Evolutionary conservation across 2,888 invertebrate species (phyloP).

Genomic region (Agonopterix subpropinquella): DNA sequence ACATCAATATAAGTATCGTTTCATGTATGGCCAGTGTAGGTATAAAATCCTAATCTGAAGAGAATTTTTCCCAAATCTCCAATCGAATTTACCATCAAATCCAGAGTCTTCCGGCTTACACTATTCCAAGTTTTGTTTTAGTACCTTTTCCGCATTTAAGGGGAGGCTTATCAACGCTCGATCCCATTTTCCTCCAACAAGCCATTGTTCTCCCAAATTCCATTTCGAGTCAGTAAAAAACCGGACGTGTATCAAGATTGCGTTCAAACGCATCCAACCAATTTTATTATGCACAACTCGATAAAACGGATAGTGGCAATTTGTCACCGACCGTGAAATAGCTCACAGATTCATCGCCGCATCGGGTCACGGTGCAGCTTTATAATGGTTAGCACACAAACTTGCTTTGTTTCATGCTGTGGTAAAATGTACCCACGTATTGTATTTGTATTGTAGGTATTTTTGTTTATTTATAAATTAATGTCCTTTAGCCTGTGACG

Average conservation of each 20-base stretch:
- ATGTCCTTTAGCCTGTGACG: too few species aligned
- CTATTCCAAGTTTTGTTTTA: too few species aligned
- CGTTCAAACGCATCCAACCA: constrained; percentile 10
- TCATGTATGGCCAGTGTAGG: too few species aligned
- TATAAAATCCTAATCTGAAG: too few species aligned
- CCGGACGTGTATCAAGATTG: constrained; percentile 13
- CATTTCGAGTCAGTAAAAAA: constrained; percentile 3
- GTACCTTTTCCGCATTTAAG: not conserved
- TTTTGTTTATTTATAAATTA: too few species aligned
- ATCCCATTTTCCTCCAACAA: not conserved
- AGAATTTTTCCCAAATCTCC: too few species aligned
- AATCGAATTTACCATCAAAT: too few species aligned
- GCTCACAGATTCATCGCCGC: constrained; percentile 24
- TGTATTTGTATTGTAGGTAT: too few species aligned
- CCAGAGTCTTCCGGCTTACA: too few species aligned
- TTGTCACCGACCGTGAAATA: constrained; percentile 33
- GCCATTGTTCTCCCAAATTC: constrained; percentile 4
- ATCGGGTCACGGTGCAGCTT: constrained; percentile 12
- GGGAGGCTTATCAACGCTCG: constrained; percentile 6
- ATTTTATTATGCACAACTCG: constrained; percentile 23
- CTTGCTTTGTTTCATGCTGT: too few species aligned
- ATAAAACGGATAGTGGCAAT: constrained; percentile 35
- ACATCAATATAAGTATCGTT: too few species aligned
- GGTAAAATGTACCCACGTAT: too few species aligned
- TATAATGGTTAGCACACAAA: constrained; percentile 5